Percentiles rank a stretch among this genome's conserved stretches.
phyloP scores from a whole-genome alignment of 1,140 invertebrate genomes.

The Homalodisca vitripennis region DNA sequence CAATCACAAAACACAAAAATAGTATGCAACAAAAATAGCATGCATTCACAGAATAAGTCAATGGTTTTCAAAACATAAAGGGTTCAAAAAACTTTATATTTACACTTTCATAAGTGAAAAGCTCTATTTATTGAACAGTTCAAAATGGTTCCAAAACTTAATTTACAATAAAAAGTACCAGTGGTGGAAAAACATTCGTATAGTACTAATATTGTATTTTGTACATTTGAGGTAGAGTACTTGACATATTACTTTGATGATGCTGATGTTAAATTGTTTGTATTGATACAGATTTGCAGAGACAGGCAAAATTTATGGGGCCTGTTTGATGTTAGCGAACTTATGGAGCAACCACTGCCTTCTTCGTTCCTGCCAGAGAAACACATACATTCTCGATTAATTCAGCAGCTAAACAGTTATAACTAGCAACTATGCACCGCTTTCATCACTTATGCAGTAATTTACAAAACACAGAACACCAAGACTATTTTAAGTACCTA shows the following conservation, averaged over 20 bases:
- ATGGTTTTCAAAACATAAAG: background rate
- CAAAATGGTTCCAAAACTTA: slow-evolving; percentile 19
- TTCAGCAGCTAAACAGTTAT: slow-evolving; percentile 13
- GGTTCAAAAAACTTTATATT: background rate
- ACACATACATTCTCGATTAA: slow-evolving; percentile 25
- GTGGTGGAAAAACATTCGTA: too few species aligned
- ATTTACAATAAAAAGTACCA: background rate
- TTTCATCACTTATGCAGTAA: too few species aligned
- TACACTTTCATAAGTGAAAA: background rate
- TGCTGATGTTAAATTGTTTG: too few species aligned
- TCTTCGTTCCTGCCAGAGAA: slow-evolving; percentile 24
- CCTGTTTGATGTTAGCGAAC: slow-evolving; percentile 13
- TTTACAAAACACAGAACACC: too few species aligned
- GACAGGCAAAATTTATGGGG: background rate
- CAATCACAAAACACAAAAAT: slow-evolving; percentile 22
- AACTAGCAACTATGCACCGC: too few species aligned
- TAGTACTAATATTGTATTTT: too few species aligned
- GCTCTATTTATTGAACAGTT: slow-evolving; percentile 25
- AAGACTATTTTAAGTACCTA: too few species aligned
- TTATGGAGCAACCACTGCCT: slow-evolving; percentile 23
- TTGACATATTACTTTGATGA: background rate
- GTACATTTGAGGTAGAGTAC: background rate
- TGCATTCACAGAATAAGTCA: background rate
- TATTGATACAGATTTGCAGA: slow-evolving; percentile 1
- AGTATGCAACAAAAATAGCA: slow-evolving; percentile 3